Evolutionary conservation across 2,113 vertebrate genomes (phyloP), one percentile per base, ranked within the genome.

Genomic region (Trichomycterus rosablanca): DNA sequence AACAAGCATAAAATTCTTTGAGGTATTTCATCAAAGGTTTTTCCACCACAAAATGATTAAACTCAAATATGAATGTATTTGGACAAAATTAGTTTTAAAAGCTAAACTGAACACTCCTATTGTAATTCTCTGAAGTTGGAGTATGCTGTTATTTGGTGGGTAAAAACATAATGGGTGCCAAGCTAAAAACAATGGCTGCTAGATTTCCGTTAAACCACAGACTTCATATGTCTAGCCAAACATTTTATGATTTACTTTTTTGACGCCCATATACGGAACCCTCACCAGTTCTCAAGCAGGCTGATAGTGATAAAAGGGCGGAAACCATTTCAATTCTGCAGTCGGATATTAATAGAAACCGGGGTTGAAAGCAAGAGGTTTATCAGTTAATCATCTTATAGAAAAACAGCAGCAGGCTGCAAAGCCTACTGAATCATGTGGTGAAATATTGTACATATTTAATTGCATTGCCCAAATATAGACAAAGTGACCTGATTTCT

Each of bases 151-250:
- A 18, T 22, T 70, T 46, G 35, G 16, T 59, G 60, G 18, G 35
- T 62, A 20, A 54, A 43, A 8, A 46, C 15, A 40, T 53, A 58
- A 44, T 4, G 14, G n/a, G 22, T 12, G 11, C 22, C 34, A 16
- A 9, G 8, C 19, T 48, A 40, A 40, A 37, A 54, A 54, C 26
- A 4, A 16, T 8, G 5, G 37, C 37, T n/a, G 14, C 37, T n/a
- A n/a, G 12, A 5, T 61, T 54, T 66, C 68, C 56, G 68, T 71
- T 66, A 71, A 52, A 71, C 68, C 68, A 71, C 68, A 61, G 30
- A 59, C 16, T 35, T 59, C 34, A 28, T 12, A 5, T 46, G 3
- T 55, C 4, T 18, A 5, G 22, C 26, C 6, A 15, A 34, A 30
- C 2, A 45, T 2, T 45, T 63, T 28, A 22, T 19, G 19, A 14